A percentile compares a stretch with the other conserved stretches of the same genome.
These are phyloP conservation scores for Steatocranus sp. DNA, from an alignment of 2,797 vertebrate species.

Conservation along the genomic window DNA sequence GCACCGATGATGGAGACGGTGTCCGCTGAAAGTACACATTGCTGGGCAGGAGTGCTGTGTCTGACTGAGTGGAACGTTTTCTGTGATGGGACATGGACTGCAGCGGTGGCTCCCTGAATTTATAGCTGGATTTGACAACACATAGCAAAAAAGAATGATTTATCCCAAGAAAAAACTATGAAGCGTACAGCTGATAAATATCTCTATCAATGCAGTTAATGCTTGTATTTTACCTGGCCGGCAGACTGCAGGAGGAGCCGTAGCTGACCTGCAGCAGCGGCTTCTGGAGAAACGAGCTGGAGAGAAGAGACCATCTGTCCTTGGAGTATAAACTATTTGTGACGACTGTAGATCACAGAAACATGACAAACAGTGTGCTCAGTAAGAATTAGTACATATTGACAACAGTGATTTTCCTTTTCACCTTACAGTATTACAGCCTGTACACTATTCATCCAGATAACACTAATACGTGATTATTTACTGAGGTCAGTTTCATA, in stretches of 20 bases:
- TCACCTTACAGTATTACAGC: neutral
- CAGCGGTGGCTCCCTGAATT: constrained; percentile 51
- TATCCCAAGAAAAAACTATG: neutral
- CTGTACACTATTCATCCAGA: neutral
- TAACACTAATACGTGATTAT: neutral
- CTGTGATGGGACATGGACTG: constrained; percentile 23
- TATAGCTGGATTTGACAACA: constrained; percentile 56
- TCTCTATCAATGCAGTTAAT: neutral
- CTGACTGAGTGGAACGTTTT: constrained; percentile 69
- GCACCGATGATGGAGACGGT: neutral
- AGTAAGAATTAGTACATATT: neutral
- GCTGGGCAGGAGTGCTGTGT: constrained; percentile 74
- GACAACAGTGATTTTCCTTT: neutral
- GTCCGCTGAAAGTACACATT: constrained; percentile 65
- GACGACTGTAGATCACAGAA: neutral
- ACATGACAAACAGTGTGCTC: neutral
- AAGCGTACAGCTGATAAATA: neutral
- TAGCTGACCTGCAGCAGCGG: constrained; percentile 71
- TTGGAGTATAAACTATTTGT: constrained; percentile 23
- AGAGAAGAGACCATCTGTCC: constrained; percentile 24
- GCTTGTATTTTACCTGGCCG: constrained; percentile 53
- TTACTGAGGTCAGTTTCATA: neutral
- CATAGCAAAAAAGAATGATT: neutral
- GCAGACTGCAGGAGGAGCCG: constrained; percentile 70
- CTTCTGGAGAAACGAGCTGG: constrained; percentile 48